A percentile compares a stretch with the other conserved stretches of the same genome.
phyloP scores from a whole-genome alignment of 2,113 vertebrate species.

The Apus apus region DNA sequence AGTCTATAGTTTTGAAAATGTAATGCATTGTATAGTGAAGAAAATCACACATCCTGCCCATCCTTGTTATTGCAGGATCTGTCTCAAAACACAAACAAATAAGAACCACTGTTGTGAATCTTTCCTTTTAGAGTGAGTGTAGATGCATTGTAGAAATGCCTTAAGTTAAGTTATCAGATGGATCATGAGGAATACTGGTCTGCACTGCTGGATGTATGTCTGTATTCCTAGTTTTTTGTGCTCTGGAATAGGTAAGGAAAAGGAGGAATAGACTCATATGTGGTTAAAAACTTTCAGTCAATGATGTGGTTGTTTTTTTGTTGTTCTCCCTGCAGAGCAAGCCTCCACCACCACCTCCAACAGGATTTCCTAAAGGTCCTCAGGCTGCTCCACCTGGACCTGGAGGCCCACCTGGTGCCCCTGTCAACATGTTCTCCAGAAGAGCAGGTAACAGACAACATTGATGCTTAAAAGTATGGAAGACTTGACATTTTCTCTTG shows the following conservation, averaged over 20 bases:
- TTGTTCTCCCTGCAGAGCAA: conserved; percentile 79
- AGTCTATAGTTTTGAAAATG: not conserved
- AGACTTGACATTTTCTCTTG: not conserved
- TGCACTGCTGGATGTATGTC: no score
- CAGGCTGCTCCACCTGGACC: conserved; percentile 71
- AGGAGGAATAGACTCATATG: not conserved
- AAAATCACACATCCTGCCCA: not conserved
- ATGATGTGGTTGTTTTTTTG: not conserved
- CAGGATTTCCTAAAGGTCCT: conserved; percentile 81
- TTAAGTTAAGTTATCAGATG: not conserved
- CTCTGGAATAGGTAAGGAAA: not conserved
- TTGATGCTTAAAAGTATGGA: not conserved
- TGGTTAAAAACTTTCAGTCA: not conserved
- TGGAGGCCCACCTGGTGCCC: conserved; percentile 58
- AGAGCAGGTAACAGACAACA: conserved; percentile 84
- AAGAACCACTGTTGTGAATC: not conserved
- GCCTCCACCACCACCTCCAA: conserved; percentile 88
- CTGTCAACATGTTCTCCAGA: conserved; percentile 92
- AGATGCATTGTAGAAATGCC: not conserved
- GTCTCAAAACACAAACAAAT: not conserved
- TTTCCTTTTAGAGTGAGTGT: not conserved
- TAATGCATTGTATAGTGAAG: not conserved
- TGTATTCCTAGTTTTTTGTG: not conserved
- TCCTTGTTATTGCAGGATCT: not conserved
- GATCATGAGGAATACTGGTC: not conserved